phyloP scores from a whole-genome alignment of 2,888 invertebrate genomes.

The Caenorhabditis sp. region DNA sequence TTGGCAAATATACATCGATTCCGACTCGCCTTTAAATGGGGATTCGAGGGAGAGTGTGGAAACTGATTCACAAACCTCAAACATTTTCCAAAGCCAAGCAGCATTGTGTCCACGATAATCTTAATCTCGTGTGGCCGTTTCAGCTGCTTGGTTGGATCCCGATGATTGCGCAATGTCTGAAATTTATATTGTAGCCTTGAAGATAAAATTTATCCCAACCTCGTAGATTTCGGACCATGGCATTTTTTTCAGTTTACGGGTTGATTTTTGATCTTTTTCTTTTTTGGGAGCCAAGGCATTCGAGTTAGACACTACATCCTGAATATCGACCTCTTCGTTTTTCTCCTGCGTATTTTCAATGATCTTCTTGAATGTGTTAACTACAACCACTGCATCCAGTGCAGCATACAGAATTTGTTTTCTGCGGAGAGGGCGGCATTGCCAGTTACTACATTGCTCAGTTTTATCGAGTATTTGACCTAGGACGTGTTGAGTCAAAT shows the following conservation, averaged over 20 bases:
- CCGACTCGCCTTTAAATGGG: slow-evolving; percentile 54
- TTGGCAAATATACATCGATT: slow-evolving; percentile 48
- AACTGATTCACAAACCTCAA: slow-evolving; percentile 39
- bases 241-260: slow-evolving; percentile 38
- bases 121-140: slow-evolving; percentile 58
- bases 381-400: slow-evolving; percentile 69
- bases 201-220: background rate
- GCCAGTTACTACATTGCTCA: slow-evolving; percentile 72
- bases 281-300: slow-evolving; percentile 58
- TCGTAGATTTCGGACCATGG: slow-evolving; percentile 56
- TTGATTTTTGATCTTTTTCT: slow-evolving; percentile 25
- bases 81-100: slow-evolving; percentile 70
- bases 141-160: slow-evolving; percentile 17
- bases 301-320: slow-evolving; percentile 15
- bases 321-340: background rate
- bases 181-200: background rate
- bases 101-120: slow-evolving; percentile 71
- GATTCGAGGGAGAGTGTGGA: background rate
- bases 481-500: slow-evolving; percentile 53
- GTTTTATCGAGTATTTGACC: slow-evolving; percentile 61
- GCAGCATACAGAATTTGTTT: slow-evolving; percentile 71
- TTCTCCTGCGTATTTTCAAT: slow-evolving; percentile 13
- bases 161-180: slow-evolving; percentile 18
- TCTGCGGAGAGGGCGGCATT: slow-evolving; percentile 63
- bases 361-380: slow-evolving; percentile 59